phyloP scores from a whole-genome alignment of 53 echinoderm and acorn worm species.

The Paracentrotus lividus region DNA sequence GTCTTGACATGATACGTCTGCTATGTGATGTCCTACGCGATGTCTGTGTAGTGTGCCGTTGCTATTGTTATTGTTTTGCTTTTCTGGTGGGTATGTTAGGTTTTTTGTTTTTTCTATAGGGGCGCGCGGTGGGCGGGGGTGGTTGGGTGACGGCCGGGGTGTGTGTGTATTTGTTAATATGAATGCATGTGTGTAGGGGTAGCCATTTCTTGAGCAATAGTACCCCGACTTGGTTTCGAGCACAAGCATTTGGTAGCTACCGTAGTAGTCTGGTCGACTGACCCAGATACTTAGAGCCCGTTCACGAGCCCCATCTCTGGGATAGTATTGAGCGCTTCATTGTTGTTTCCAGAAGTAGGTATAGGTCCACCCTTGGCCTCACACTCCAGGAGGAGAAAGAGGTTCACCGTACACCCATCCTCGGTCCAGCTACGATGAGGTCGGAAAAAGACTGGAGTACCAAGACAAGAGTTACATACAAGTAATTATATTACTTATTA shows the following conservation, averaged over 20 bases:
- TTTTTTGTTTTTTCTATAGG: too few relatives aligned
- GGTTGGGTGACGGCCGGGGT: too few relatives aligned
- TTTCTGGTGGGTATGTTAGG: too few relatives aligned
- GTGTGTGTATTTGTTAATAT: too few relatives aligned
- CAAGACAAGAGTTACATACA: neutral
- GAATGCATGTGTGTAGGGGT: too few relatives aligned
- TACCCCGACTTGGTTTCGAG: conserved; percentile 73
- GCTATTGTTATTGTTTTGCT: too few relatives aligned
- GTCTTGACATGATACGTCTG: too few relatives aligned
- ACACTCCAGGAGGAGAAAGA: conserved; percentile 68
- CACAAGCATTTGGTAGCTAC: conserved; percentile 88
- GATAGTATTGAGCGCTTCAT: neutral
- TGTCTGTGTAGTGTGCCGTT: too few relatives aligned
- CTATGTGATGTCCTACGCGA: too few relatives aligned
- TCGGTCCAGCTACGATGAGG: conserved; percentile 74
- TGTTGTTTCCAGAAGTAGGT: conserved; percentile 66
- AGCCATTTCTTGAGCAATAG: conserved; percentile 76
- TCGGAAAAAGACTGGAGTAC: conserved; percentile 62
- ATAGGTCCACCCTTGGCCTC: conserved; percentile 71
- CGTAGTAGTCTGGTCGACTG: conserved; percentile 37
- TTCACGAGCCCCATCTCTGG: neutral
- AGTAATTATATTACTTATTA: too few relatives aligned
- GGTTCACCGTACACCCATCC: conserved; percentile 58
- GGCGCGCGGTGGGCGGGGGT: too few relatives aligned
- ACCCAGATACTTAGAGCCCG: conserved; percentile 26